phyloP scores from a whole-genome alignment of 2,113 vertebrate species.

The Platichthys flesus region DNA sequence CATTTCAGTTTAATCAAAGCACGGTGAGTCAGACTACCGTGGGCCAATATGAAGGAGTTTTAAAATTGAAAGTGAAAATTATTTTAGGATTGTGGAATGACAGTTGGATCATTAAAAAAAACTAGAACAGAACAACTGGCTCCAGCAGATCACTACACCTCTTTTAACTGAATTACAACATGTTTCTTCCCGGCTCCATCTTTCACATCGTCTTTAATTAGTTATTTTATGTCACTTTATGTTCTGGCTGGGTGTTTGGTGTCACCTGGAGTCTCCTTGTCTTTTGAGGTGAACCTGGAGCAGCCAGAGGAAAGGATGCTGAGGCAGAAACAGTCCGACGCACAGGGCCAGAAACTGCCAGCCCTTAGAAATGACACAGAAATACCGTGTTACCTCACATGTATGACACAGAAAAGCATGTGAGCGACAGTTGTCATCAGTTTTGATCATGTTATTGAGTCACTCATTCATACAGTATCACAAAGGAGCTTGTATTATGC shows the following conservation, averaged over 20 bases:
- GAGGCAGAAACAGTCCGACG: conserved; percentile 94
- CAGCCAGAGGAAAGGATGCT: conserved; percentile 95
- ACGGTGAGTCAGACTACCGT: too few species aligned
- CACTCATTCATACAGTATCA: neutral
- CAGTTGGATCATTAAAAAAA: neutral
- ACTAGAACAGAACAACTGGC: too few species aligned
- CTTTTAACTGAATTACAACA: neutral
- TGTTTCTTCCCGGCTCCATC: neutral
- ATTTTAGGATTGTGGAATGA: neutral
- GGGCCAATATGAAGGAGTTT: too few species aligned
- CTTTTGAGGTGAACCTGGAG: conserved; percentile 92
- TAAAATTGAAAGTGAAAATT: neutral
- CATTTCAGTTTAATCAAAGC: neutral
- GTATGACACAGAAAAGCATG: neutral
- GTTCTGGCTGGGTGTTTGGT: neutral
- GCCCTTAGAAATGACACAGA: conserved; percentile 81
- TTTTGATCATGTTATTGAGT: conserved; percentile 14
- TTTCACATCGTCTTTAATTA: neutral
- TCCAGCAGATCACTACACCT: too few species aligned
- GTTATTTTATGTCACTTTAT: neutral
- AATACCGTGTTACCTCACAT: neutral
- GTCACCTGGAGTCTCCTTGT: conserved; percentile 92
- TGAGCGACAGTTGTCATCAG: neutral
- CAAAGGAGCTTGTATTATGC: neutral
- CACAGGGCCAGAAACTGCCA: conserved; percentile 97